Percentiles rank a stretch among this genome's conserved stretches.
Evolutionary conservation across 2,888 invertebrate species (phyloP).

Genomic region (Euzophera pinguis): DNA sequence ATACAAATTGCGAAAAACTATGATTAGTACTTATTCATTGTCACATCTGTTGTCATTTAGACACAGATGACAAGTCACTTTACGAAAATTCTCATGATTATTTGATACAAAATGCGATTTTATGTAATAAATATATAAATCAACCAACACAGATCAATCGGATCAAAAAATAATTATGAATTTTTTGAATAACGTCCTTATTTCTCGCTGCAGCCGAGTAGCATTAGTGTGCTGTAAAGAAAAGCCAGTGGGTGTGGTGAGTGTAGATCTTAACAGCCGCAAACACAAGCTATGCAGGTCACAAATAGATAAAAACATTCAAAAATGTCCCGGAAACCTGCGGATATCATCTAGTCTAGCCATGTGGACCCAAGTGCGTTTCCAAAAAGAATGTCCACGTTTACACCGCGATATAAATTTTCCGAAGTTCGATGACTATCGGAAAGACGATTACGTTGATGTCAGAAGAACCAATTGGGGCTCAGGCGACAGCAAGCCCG

Average conservation of each 20-base stretch:
- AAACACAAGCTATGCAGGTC: background rate
- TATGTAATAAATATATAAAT: background rate
- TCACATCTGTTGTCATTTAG: too few relatives aligned
- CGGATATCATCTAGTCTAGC: slow-evolving; percentile 24
- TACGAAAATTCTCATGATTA: background rate
- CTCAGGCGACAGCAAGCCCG: slow-evolving; percentile 50
- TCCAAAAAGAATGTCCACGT: slow-evolving; percentile 42
- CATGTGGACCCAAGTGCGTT: slow-evolving; percentile 60
- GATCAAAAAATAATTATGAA: slow-evolving; percentile 31
- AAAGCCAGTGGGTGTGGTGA: background rate
- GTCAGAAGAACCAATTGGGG: slow-evolving; percentile 52
- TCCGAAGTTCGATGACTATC: slow-evolving; percentile 59
- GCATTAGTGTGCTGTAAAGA: slow-evolving; percentile 35
- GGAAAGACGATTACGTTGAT: slow-evolving; percentile 54
- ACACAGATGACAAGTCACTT: background rate
- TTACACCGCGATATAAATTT: slow-evolving; percentile 59
- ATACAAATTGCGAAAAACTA: too few relatives aligned
- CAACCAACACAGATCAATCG: background rate
- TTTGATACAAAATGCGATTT: background rate
- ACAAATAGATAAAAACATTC: background rate
- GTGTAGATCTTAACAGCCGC: background rate
- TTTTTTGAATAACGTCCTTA: slow-evolving; percentile 33
- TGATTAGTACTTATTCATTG: too few relatives aligned
- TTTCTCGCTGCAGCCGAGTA: slow-evolving; percentile 30
- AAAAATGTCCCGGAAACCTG: slow-evolving; percentile 18